These are phyloP conservation scores for Hystrix brachyura DNA, from an alignment of 2,113 vertebrate genomes.

Conservation along the genomic window DNA sequence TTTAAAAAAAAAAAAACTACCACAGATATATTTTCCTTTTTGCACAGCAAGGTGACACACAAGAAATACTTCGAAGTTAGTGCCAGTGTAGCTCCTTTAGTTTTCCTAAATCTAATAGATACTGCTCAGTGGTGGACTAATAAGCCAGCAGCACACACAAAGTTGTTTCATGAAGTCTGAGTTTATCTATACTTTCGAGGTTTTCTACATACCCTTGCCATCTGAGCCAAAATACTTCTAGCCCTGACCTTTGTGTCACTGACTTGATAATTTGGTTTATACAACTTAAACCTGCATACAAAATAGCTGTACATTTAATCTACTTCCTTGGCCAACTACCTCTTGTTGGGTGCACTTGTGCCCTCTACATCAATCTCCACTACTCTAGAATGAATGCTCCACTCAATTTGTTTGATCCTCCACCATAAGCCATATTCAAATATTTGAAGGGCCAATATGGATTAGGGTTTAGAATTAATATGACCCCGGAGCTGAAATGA, in stretches of 20 bases:
- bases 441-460: neutral
- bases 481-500: neutral
- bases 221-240: neutral
- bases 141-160: neutral
- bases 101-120: neutral
- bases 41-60: neutral
- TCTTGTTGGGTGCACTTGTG: neutral
- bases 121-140: neutral
- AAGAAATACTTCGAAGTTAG: neutral
- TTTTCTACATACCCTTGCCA: neutral
- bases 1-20: neutral
- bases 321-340: neutral
- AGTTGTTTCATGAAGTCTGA: neutral
- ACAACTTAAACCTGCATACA: neutral
- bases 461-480: neutral
- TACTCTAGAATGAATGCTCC: neutral
- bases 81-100: neutral
- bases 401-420: neutral
- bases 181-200: neutral
- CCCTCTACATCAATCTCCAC: neutral
- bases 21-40: conserved; percentile 22
- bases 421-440: neutral
- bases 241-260: neutral
- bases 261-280: neutral
- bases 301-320: neutral